Conservation (phyloP, 1,140 invertebrate genomes). For the Wasmannia auropunctata region DNA sequence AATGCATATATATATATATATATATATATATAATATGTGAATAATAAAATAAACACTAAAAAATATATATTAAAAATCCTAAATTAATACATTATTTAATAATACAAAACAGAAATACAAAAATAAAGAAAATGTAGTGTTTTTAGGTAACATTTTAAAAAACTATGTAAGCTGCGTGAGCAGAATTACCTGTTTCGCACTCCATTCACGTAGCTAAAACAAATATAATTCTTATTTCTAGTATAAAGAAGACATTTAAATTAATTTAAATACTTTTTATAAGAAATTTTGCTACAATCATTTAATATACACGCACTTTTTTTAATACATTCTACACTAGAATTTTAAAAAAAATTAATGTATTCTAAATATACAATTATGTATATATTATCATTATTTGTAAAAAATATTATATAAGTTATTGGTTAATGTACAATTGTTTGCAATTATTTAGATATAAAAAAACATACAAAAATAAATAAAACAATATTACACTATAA, state of each 20-base stretch:
- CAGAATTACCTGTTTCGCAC: constrained; percentile 44
- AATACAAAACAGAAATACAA: not conserved
- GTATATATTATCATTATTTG: not conserved
- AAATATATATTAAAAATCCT: not conserved
- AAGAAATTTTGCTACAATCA: not conserved
- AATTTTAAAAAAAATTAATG: too few relatives aligned
- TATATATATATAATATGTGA: not conserved
- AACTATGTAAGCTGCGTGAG: not conserved
- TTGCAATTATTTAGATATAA: not conserved
- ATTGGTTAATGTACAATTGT: not conserved
- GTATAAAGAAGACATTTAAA: not conserved
- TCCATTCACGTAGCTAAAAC: constrained; percentile 61
- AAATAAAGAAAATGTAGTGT: not conserved
- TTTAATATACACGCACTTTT: not conserved
- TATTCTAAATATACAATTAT: not conserved
- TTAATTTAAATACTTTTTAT: not conserved
- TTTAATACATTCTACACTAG: too few relatives aligned
- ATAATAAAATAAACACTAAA: not conserved
- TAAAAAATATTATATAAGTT: not conserved
- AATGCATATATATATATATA: not conserved
- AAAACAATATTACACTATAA: not conserved
- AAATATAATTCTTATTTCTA: not conserved
- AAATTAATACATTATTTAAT: not conserved
- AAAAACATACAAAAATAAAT: not conserved
- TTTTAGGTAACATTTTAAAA: not conserved